phyloP scores from a whole-genome alignment of 30 jellyfish, hydroid and myxozoan species.

The Cassiopea xamachana region DNA sequence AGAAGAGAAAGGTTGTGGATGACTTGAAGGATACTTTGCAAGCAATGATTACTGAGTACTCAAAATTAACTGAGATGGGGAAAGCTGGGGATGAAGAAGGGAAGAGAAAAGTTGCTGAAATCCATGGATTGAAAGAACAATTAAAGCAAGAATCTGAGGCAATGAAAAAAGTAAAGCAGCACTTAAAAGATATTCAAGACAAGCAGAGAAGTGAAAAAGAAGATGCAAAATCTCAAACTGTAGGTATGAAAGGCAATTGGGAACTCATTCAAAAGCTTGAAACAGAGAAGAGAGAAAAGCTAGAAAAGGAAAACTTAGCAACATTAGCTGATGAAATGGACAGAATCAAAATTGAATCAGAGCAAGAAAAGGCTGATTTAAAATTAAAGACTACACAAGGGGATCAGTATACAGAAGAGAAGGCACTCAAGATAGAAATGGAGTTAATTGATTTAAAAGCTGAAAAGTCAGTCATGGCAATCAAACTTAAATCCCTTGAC shows the following conservation, averaged over 20 bases:
- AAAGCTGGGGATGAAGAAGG: constrained; percentile 91
- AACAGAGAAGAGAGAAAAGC: constrained; percentile 88
- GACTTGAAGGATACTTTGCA: constrained; percentile 83
- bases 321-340: constrained; percentile 97
- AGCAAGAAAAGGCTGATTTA: constrained; percentile 93
- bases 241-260: constrained; percentile 86
- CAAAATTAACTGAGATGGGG: constrained; percentile 89
- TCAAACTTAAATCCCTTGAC: constrained; percentile 89
- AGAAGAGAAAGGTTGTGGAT: constrained; percentile 86
- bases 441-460: constrained; percentile 86
- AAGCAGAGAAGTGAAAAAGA: constrained; percentile 89
- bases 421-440: constrained; percentile 82
- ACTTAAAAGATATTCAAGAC: constrained; percentile 92
- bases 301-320: constrained; percentile 88
- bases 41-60: constrained; percentile 79
- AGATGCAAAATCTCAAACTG: constrained; percentile 88
- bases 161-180: constrained; percentile 81
- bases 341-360: constrained; percentile 92
- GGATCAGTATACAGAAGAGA: constrained; percentile 67
- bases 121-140: constrained; percentile 88
- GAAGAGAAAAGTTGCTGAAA: constrained; percentile 88
- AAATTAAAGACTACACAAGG: constrained; percentile 73
- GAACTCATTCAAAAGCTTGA: constrained; percentile 87
- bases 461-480: constrained; percentile 96
- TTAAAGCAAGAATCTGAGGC: constrained; percentile 90